Base-by-base conservation (phyloP, 2,888 invertebrate genomes). In the Harmothoe impar region DNA sequence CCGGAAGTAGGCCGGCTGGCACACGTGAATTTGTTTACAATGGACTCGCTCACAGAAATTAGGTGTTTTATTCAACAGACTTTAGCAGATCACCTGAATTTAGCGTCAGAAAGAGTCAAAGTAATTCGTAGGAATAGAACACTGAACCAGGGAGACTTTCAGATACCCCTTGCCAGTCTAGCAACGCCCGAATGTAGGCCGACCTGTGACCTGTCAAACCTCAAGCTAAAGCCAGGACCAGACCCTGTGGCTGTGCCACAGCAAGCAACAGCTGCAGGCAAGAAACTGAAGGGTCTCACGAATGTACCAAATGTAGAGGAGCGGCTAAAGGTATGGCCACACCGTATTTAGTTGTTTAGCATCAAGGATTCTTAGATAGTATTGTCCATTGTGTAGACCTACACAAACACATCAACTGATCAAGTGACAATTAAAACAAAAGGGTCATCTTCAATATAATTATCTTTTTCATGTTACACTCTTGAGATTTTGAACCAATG, bases 21-120 rank as follows among this genome's bases (percentile, higher is more conserved):
- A 43, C 81, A 81, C 43, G 81, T 81, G 81, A 81, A 81, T 17
- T 81, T 81, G 81, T 81, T 81, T 81, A 81, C 81, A 81, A 81
- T 81, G 81, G 81, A 81, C 33, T 35, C 25, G 5, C 43, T 81
- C 7, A 5, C 81, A 35, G 81, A 81, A 81, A 81, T 81, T 43
- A 15, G 43, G 43, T 33, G 33, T 35, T 81, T 81, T 3, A 81
- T 81, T 23, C 81, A 23, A 43, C 23, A 43, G 0, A 33, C 12
- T 17, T 20, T 81, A 43, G 15, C 81, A 81, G 43, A 81, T 81
- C 43, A 43, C n/a, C 81, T 81, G 1, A 17, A 43, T 33, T 35
- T 81, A 43, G n/a, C 35, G 20, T 33, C 43, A 81, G 81, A 81
- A 81, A 81, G 23, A 0, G 33, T 81, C 35, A 81, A 81, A 35